Conservation (phyloP, 2,888 invertebrate genomes). For the Tenthredo livida region DNA sequence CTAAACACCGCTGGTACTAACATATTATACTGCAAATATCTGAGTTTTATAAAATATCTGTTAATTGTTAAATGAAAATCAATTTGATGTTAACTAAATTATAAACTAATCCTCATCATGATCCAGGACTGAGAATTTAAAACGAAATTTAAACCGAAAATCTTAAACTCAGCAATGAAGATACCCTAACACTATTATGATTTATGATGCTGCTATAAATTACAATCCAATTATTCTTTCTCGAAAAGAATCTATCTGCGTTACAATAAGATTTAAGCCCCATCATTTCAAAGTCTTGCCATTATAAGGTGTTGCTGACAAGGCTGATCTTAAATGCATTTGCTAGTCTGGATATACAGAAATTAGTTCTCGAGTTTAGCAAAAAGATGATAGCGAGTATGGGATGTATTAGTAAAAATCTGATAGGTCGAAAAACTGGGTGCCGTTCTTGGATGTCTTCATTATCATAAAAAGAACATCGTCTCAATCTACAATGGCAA, state of each 20-base stretch:
- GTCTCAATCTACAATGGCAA: neutral
- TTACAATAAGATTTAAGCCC: constrained; percentile 26
- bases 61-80: neutral
- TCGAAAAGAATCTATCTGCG: neutral
- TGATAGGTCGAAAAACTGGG: neutral
- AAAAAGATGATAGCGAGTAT: neutral
- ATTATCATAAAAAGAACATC: neutral
- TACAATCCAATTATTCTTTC: neutral
- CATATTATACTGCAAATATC: neutral
- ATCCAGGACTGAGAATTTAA: neutral
- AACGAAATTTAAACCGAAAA: neutral
- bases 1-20: neutral
- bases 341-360: neutral
- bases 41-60: neutral
- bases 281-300: neutral
- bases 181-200: neutral
- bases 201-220: neutral
- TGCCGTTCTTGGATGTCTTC: neutral
- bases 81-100: neutral
- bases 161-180: constrained; percentile 42
- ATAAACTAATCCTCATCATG: neutral
- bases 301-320: neutral
- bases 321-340: neutral
- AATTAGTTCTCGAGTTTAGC: neutral
- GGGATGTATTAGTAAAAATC: neutral